A percentile compares a stretch with the other conserved stretches of the same genome.
Evolutionary conservation across 2,888 invertebrate genomes (phyloP).

Genomic region (Candidula unifasciata): DNA sequence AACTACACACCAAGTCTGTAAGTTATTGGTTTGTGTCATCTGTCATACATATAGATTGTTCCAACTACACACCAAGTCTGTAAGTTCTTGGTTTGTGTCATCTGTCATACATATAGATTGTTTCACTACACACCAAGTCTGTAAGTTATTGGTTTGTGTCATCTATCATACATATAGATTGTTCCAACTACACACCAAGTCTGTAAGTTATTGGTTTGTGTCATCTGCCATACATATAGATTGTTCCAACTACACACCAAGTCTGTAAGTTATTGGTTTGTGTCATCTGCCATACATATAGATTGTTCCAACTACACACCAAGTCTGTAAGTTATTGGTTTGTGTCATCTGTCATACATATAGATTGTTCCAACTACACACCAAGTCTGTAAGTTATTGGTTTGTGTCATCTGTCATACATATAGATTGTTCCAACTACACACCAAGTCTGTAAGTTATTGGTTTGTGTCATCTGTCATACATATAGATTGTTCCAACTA

Average conservation of each 20-base stretch:
- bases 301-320: too few species aligned
- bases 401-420: too few species aligned
- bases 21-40: conserved; percentile 34
- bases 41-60: too few species aligned
- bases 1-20: conserved; percentile 83
- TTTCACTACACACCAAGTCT: conserved; percentile 86
- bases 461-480: background rate
- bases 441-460: conserved; percentile 81
- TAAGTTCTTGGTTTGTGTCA: conserved; percentile 57
- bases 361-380: too few species aligned
- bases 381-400: conserved; percentile 80
- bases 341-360: too few species aligned
- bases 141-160: conserved; percentile 62
- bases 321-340: conserved; percentile 79
- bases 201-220: conserved; percentile 73
- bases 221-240: too few species aligned
- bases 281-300: too few species aligned
- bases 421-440: too few species aligned
- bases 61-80: conserved; percentile 84
- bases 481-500: too few species aligned
- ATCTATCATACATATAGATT: too few species aligned
- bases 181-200: conserved; percentile 84
- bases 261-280: conserved; percentile 76
- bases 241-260: conserved; percentile 85
- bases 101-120: too few species aligned